Conservation (phyloP, 1,140 invertebrate species). For the Nasonia giraulti region DNA sequence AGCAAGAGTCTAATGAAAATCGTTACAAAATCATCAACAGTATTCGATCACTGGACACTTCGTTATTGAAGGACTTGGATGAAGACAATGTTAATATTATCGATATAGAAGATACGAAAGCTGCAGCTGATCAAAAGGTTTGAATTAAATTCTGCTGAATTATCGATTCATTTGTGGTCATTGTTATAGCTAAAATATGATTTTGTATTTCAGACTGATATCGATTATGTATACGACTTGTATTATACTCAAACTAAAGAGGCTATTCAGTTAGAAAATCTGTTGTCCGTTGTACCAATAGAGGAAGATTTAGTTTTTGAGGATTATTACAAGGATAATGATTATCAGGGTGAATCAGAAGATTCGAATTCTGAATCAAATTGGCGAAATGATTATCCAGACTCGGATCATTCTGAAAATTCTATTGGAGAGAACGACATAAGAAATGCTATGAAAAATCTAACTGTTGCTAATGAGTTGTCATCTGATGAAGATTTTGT, state of each 20-base stretch:
- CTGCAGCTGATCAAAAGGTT: slow-evolving; percentile 26
- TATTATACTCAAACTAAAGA: slow-evolving; percentile 62
- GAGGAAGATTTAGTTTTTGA: slow-evolving; percentile 61
- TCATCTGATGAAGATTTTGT: slow-evolving; percentile 70
- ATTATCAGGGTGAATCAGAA: slow-evolving; percentile 65
- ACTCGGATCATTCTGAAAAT: slow-evolving; percentile 69
- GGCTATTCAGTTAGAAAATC: slow-evolving; percentile 55
- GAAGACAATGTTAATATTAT: slow-evolving; percentile 63
- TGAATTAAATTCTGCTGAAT: background rate
- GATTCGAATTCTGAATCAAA: slow-evolving; percentile 76
- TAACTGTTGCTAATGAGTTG: slow-evolving; percentile 55
- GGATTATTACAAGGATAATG: slow-evolving; percentile 57
- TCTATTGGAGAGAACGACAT: slow-evolving; percentile 65
- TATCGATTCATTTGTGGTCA: background rate
- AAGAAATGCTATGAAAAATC: slow-evolving; percentile 62
- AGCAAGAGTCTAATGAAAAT: slow-evolving; percentile 57
- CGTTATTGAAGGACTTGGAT: slow-evolving; percentile 41
- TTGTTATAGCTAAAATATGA: background rate
- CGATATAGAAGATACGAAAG: slow-evolving; percentile 63
- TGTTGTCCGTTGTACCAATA: slow-evolving; percentile 55
- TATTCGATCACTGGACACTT: slow-evolving; percentile 60
- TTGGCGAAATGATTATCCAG: slow-evolving; percentile 75
- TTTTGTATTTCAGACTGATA: slow-evolving; percentile 52
- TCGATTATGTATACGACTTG: slow-evolving; percentile 67
- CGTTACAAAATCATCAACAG: slow-evolving; percentile 67